phyloP scores from a whole-genome alignment of 1,140 invertebrate species.

The Caerostris extrusa region DNA sequence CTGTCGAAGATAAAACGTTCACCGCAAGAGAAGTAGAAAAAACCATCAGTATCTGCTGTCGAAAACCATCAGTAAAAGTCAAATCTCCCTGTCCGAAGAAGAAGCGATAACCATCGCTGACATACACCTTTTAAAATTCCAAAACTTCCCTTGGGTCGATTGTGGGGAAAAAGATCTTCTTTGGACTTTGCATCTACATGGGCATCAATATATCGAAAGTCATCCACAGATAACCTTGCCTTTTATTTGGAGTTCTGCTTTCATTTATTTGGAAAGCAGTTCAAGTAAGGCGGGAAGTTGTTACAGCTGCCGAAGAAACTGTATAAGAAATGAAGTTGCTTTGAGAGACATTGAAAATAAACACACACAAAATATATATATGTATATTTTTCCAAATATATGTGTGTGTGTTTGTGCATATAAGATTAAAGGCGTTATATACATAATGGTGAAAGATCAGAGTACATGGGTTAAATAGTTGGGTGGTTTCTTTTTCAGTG shows the following conservation, averaged over 20 bases:
- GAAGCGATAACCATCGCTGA: constrained; percentile 33
- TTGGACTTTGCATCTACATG: neutral
- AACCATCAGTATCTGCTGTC: neutral
- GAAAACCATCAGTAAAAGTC: constrained; percentile 48
- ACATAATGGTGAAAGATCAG: too few species aligned
- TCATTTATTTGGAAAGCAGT: neutral
- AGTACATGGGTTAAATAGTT: too few species aligned
- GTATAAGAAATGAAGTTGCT: neutral
- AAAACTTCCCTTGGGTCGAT: neutral
- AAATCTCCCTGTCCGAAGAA: neutral
- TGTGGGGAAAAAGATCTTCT: neutral
- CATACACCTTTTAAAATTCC: constrained; percentile 44
- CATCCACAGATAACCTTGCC: neutral
- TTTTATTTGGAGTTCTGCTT: neutral
- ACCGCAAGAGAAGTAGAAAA: neutral
- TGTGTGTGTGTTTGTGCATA: too few species aligned
- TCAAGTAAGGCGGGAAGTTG: neutral
- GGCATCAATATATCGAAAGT: constrained; percentile 49
- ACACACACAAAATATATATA: neutral
- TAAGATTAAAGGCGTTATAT: too few species aligned
- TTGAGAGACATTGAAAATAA: constrained; percentile 11
- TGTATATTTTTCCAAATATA: too few species aligned
- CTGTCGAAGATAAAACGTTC: neutral
- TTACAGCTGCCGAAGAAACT: neutral
- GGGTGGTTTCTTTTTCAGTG: too few species aligned